Base-by-base conservation (phyloP, 2,888 invertebrate species). In the Neoaliturus tenellus region DNA sequence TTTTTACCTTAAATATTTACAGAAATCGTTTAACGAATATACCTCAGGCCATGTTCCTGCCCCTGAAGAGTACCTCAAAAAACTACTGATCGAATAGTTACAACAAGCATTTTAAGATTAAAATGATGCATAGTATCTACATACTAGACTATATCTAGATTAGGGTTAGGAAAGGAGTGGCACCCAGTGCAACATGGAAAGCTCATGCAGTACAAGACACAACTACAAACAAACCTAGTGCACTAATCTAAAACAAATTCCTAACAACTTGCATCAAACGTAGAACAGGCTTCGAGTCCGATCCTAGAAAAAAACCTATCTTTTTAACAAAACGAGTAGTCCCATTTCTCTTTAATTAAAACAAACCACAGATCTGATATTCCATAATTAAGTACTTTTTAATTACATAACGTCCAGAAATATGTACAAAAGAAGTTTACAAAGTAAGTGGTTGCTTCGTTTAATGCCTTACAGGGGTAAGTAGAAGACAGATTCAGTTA, bases 221-320 rank as follows among this genome's bases (percentile, higher is more conserved):
- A 41, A 6, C 23, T 28, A 67, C 67, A 44, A 48, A n/a, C n/a
- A n/a, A n/a, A n/a, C 44, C 14, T 25, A 12, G 41, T 48, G 4
- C 44, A 81, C 67, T 33, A 51, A 35, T n/a, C 58, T n/a, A 58
- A 67, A 35, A 31, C 80, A 83, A n/a, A n/a, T 51, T 25, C 51
- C 35, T 78, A 82, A 35, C 71, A 58, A 58, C 58, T 81, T 62
- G 81, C 80, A 78, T 81, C 78, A 71, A 81, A 83, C 83, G 83
- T 83, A 83, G 83, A 80, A 75, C 28, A 83, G 39, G 35, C 28
- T 33, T n/a, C 31, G 33, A 55, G 31, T 12, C 17, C 5, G n/a
- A n/a, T n/a, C n/a, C n/a, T n/a, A n/a, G n/a, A n/a, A n/a, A n/a
- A n/a, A n/a, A n/a, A n/a, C n/a, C n/a, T n/a, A n/a, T n/a, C n/a